Evolutionary conservation across 1,140 invertebrate genomes (phyloP), one percentile per base, ranked within the genome.

Genomic region (Harpegnathos saltator): DNA sequence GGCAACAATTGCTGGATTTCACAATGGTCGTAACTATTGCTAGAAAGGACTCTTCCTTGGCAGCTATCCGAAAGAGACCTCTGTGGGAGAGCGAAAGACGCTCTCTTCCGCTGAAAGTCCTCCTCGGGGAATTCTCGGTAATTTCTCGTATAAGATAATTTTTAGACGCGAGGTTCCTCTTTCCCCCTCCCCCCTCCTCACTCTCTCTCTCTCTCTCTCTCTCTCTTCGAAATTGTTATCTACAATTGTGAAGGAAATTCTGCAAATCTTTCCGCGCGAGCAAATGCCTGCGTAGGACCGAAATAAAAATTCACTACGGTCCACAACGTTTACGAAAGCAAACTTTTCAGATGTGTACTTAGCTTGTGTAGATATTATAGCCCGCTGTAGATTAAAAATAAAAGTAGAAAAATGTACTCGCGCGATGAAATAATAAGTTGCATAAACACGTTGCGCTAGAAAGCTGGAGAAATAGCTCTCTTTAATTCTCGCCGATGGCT

Each of bases 1-100:
- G 62, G 56, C 63, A 85, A 84, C 86, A 69, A 89, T 82, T 81
- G 69, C 52, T 74, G 86, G 84, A 89, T 89, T 84, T 88, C 87
- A 82, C 68, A 75, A 29, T 14, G 33, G 17, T 29, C 62, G 17
- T 33, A 63, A 52, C 75, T 80, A 80, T 58, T 54, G 66, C 52
- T 73, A 66, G 80, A 86, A 84, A 78, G 61, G 38, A 78, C 50
- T 48, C 63, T 66, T 68, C 63, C 22, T 68, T 54, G 26, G 38
- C 56, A 50, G 59, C 26, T 58, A 33, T 50, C 69, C 24, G 78
- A 59, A 48, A 73, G 63, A 83, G 75, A 48, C 72, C 59, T 63
- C 59, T 61, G 52, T 22, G 44, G n/a, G 15, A 69, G 68, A 84
- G 48, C 68, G 22, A 11, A 58, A 17, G 24, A 58, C 52, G 38